Evolutionary conservation across 2,888 invertebrate genomes (phyloP).

Genomic region (Nemotelus nigrinus): DNA sequence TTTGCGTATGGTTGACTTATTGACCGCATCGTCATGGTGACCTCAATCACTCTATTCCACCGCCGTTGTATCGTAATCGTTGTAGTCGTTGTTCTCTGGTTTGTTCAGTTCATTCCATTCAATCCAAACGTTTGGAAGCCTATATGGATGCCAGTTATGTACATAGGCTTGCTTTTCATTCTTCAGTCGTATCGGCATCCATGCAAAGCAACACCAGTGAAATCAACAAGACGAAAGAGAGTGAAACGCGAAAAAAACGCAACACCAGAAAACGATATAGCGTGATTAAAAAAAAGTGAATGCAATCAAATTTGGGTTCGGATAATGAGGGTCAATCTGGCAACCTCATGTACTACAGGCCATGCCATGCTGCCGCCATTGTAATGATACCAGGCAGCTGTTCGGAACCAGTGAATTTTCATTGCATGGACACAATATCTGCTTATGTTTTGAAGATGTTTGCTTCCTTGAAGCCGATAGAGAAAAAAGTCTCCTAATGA

Average conservation of each 20-base stretch:
- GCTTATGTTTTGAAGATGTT: no score
- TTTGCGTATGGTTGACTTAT: conserved; percentile 24
- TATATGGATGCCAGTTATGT: background rate
- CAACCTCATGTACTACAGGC: conserved; percentile 21
- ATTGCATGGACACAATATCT: no score
- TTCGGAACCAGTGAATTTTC: background rate
- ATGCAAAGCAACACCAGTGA: background rate
- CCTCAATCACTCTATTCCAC: conserved; percentile 27
- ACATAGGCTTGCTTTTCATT: background rate
- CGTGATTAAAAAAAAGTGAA: conserved; percentile 38
- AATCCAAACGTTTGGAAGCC: no score
- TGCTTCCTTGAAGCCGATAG: background rate
- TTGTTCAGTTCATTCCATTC: conserved; percentile 2
- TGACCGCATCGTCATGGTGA: conserved; percentile 30
- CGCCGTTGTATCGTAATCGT: no score
- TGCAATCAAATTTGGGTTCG: conserved; percentile 38
- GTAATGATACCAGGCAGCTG: background rate
- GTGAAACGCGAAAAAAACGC: background rate
- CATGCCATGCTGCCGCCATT: conserved; percentile 5
- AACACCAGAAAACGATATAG: conserved; percentile 26
- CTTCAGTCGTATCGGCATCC: conserved; percentile 4
- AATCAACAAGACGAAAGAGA: background rate
- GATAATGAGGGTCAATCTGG: conserved; percentile 41
- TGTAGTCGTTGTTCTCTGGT: background rate
- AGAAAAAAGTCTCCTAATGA: conserved; percentile 21